Conservation (phyloP, 2,797 vertebrate genomes). For the Numenius phaeopus region DNA sequence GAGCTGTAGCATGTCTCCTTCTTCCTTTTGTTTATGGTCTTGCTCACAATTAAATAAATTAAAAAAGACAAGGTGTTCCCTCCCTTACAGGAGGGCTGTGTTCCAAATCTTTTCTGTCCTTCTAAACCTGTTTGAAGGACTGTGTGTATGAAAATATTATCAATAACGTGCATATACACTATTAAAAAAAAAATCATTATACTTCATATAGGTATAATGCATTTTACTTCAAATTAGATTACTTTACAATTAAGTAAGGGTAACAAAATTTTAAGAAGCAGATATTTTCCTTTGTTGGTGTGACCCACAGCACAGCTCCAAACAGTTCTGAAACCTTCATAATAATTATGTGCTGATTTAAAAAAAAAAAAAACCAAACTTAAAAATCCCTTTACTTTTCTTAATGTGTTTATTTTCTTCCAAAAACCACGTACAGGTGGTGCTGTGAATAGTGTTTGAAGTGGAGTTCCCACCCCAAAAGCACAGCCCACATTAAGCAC, state of each 20-base stretch:
- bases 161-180: neutral
- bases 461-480: neutral
- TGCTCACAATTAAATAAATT: neutral
- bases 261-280: neutral
- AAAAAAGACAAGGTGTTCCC: neutral
- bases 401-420: neutral
- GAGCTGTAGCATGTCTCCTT: accelerated
- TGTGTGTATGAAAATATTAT: neutral
- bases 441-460: neutral
- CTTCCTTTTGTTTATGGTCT: neutral
- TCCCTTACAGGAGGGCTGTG: neutral
- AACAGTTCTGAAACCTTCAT: neutral
- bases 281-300: neutral
- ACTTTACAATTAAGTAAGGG: neutral
- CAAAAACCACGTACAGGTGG: neutral
- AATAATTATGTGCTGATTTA: neutral
- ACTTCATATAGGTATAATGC: neutral
- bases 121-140: neutral
- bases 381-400: neutral
- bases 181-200: neutral
- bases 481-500: neutral
- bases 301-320: neutral
- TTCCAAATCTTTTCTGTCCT: neutral
- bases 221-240: neutral
- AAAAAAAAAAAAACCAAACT: no score